Conservation (phyloP, 2,888 invertebrate genomes). For the Acanthosepion esculentum region DNA sequence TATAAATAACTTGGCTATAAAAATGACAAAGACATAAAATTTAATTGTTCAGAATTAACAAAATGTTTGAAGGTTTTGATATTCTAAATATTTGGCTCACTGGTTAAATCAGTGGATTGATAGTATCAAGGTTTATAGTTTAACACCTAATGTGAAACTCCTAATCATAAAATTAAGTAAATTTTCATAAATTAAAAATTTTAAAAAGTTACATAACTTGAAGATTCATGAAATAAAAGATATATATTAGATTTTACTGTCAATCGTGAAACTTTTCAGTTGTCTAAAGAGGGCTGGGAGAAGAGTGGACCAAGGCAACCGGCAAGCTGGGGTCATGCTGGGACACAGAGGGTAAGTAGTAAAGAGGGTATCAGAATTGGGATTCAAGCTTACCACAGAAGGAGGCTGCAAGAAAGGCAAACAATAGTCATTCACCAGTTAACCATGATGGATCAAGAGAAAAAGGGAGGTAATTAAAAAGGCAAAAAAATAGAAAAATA, state of each 20-base stretch:
- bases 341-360: slow-evolving; percentile 25
- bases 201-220: neutral
- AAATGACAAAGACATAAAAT: too few species aligned
- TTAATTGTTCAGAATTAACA: too few species aligned
- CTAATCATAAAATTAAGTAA: too few species aligned
- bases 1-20: too few species aligned
- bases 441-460: slow-evolving; percentile 35
- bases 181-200: too few species aligned
- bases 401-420: slow-evolving; percentile 49
- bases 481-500: neutral
- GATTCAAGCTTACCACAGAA: slow-evolving; percentile 46
- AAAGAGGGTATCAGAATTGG: slow-evolving; percentile 39
- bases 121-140: too few species aligned
- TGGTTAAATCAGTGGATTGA: too few species aligned
- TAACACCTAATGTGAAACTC: too few species aligned
- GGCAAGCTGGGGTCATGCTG: slow-evolving; percentile 40
- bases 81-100: too few species aligned
- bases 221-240: neutral
- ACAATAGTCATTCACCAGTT: slow-evolving; percentile 41
- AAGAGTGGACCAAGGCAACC: neutral
- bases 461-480: slow-evolving; percentile 39
- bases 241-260: neutral
- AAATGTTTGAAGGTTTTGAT: too few species aligned
- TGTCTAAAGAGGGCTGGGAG: neutral
- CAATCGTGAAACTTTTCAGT: slow-evolving; percentile 39